Base-by-base conservation (phyloP, 1,140 invertebrate genomes). In the Littorina saxatilis region DNA sequence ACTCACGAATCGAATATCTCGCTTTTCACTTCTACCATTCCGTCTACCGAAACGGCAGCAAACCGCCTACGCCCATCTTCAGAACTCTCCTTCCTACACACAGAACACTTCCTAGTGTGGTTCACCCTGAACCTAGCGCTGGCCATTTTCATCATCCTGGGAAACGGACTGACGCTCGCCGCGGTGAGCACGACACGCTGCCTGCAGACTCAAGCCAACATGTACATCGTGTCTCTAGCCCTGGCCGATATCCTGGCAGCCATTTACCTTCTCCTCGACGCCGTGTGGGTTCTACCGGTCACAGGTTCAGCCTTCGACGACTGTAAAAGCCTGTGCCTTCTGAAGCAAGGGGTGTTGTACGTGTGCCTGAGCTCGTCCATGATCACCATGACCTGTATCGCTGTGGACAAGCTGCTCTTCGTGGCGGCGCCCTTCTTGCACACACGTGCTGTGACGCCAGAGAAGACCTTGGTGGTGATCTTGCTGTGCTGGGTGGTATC, bases 151-250 rank as follows among this genome's bases (percentile, higher is more conserved):
- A 74, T 81, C 50, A 35, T 70, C 2, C 2, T 40, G 5, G 70
- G 68, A 2, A 81, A 81, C 72, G 15, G 29, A 27, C 50, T 81
- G 79, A 81, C 79, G 9, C 72, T 81, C 15, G 43, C 70, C 3
- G 79, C 79, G 11, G 79, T 81, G 32, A 20, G 5, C 13, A 37
- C 20, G 27, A 81, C 79, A 1, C 70, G 43, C 3, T 5, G 1
- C 13, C 52, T 81, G 35, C 27, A 52, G 39, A 74, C 70, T 15
- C 37, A 52, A 35, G n/a, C 68, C 43, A 81, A 74, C 72, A 81
- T 81, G 79, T 81, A 81, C 52, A 37, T 81, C 72, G 79, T 81
- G 13, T 81, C 79, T 27, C 70, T 81, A 3, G 79, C 79, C 7
- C 4, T 37, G 35, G 68, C 79, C 11, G 79, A 81, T 37, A 50